Percentiles rank a stretch among this genome's conserved stretches.
These are phyloP conservation scores for Aulostomus chinensis DNA, from an alignment of 2,797 vertebrate genomes.

Conservation along the genomic window DNA sequence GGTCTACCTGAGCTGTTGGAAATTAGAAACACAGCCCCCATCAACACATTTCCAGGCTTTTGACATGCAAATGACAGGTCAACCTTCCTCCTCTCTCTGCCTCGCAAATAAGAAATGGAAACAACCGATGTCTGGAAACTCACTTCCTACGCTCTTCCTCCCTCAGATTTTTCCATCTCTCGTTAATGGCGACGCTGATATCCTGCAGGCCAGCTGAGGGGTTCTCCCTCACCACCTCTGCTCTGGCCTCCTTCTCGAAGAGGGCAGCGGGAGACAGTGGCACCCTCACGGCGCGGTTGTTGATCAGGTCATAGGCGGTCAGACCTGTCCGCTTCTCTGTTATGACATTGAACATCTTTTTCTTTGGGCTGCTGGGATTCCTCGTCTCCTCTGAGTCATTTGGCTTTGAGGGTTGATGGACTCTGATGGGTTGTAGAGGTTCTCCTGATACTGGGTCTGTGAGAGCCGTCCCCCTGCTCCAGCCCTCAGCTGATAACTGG, in stretches of 20 bases:
- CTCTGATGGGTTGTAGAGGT: conserved; percentile 84
- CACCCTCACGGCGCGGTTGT: conserved; percentile 81
- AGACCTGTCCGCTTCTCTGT: conserved; percentile 84
- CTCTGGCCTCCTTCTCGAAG: conserved; percentile 85
- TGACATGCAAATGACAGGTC: conserved; percentile 68
- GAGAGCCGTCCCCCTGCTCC: conserved; percentile 87
- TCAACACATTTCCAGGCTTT: too few species aligned
- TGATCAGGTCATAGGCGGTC: conserved; percentile 91
- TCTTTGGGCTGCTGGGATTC: conserved; percentile 43
- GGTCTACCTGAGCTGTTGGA: conserved; percentile 48
- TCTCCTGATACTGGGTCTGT: conserved; percentile 70
- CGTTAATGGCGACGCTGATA: conserved; percentile 78
- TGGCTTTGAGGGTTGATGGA: conserved; percentile 70
- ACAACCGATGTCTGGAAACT: conserved; percentile 84
- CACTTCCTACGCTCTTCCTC: conserved; percentile 90
- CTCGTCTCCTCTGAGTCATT: conserved; percentile 7
- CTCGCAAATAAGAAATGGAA: conserved; percentile 79
- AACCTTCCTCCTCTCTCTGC: conserved; percentile 46
- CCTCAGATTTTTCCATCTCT: conserved; percentile 88
- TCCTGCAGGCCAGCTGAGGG: conserved; percentile 83
- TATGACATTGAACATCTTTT: conserved; percentile 80
- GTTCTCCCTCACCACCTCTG: conserved; percentile 82
- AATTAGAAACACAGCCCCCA: too few species aligned
- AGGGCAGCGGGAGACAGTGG: conserved; percentile 85
- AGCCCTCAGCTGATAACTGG: conserved; percentile 81